A percentile compares a stretch with the other conserved stretches of the same genome.
Evolutionary conservation across 2,113 vertebrate species (phyloP).

Genomic region (Pterocles burchelli): DNA sequence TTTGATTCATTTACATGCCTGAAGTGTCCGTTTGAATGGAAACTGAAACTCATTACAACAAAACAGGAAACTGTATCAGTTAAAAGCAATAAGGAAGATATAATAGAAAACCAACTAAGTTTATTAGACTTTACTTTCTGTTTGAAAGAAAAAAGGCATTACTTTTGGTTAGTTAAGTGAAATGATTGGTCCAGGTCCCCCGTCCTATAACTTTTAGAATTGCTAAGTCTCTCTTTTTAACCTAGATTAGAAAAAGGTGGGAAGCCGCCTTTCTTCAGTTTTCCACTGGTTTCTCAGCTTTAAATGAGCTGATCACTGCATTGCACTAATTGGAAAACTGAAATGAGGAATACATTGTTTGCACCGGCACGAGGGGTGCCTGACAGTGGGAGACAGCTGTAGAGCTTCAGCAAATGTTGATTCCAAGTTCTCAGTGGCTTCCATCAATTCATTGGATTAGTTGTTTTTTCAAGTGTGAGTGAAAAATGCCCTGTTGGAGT

Average conservation of each 20-base stretch:
- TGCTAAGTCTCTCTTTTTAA: not conserved
- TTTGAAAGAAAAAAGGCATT: not conserved
- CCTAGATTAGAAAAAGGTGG: not conserved
- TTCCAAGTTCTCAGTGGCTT: not conserved
- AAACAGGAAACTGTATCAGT: not conserved
- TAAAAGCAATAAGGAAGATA: not conserved
- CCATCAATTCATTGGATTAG: not conserved
- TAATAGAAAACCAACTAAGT: not conserved
- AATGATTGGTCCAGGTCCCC: not conserved
- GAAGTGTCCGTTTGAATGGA: not conserved
- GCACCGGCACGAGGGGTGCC: rapidly evolving
- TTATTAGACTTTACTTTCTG: not conserved
- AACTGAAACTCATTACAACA: not conserved
- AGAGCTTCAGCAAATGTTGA: not conserved
- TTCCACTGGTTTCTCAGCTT: not conserved
- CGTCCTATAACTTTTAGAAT: not conserved
- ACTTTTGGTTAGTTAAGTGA: not conserved
- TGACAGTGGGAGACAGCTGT: not conserved
- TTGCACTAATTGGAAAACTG: not conserved
- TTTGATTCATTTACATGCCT: not conserved
- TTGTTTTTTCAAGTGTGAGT: not conserved
- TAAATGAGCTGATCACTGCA: not conserved
- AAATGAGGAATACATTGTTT: not conserved
- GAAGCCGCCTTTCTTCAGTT: not conserved
- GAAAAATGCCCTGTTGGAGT: not conserved